Conservation (phyloP, 2,888 invertebrate species). For the Matsumyia berberina region DNA sequence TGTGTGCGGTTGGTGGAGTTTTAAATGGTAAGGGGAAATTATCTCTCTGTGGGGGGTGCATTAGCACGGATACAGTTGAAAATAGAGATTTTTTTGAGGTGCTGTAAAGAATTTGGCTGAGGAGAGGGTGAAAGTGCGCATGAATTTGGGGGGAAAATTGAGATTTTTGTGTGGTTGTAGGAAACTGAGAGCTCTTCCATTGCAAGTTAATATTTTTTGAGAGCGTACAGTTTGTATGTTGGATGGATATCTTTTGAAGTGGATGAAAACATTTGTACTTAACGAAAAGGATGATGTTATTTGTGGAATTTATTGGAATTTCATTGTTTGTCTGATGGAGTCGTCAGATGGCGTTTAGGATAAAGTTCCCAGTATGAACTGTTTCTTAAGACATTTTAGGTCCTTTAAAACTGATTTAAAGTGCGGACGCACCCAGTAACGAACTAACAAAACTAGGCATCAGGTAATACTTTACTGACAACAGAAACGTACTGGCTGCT, state of each 20-base stretch:
- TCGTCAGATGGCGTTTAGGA: slow-evolving; percentile 35
- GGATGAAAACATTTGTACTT: slow-evolving; percentile 41
- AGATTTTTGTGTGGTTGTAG: neutral
- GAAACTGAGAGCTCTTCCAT: slow-evolving; percentile 13
- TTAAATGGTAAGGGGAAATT: slow-evolving; percentile 25
- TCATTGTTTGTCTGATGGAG: slow-evolving; percentile 18
- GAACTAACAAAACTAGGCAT: too few relatives aligned
- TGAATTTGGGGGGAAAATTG: slow-evolving; percentile 3
- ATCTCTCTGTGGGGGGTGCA: slow-evolving; percentile 52
- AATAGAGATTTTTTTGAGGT: slow-evolving; percentile 28
- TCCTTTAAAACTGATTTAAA: too few relatives aligned
- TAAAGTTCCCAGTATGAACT: neutral
- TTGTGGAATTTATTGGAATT: slow-evolving; percentile 35
- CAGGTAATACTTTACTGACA: too few relatives aligned
- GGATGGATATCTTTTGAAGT: slow-evolving; percentile 16
- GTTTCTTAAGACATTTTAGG: neutral
- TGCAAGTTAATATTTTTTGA: slow-evolving; percentile 12
- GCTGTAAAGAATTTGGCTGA: neutral
- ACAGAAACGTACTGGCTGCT: too few relatives aligned
- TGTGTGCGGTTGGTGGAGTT: slow-evolving; percentile 9
- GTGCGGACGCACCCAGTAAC: too few relatives aligned
- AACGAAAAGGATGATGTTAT: slow-evolving; percentile 44
- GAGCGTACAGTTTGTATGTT: slow-evolving; percentile 12
- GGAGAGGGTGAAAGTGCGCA: slow-evolving; percentile 33
- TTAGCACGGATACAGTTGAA: slow-evolving; percentile 43